Conservation (phyloP, 2,113 vertebrate genomes). For the Grammomys surdaster region DNA sequence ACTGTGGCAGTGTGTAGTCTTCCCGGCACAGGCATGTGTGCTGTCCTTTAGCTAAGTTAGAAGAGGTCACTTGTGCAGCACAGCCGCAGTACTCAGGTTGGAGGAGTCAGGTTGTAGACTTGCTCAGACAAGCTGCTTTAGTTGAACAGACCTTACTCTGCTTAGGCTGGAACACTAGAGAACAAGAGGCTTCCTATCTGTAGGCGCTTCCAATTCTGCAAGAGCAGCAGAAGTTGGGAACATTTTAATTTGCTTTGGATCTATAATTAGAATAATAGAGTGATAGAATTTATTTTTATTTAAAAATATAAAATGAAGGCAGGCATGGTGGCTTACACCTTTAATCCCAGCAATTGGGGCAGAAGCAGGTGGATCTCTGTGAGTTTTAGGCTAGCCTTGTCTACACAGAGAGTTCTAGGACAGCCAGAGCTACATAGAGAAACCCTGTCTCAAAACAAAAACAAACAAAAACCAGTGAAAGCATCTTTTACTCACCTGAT, state of each 20-base stretch:
- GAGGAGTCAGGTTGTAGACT: neutral
- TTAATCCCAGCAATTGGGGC: neutral
- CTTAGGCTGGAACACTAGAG: neutral
- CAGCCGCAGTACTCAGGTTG: neutral
- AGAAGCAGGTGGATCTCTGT: neutral
- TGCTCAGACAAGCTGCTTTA: neutral
- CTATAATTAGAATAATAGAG: slow-evolving; percentile 17
- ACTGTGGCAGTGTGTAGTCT: neutral
- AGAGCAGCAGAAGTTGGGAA: neutral
- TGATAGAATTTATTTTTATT: neutral
- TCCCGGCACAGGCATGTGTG: neutral
- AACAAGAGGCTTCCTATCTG: neutral
- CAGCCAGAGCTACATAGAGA: neutral
- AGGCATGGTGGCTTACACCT: neutral
- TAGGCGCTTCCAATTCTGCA: neutral
- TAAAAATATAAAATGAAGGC: neutral
- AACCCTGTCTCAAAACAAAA: neutral
- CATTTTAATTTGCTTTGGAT: neutral
- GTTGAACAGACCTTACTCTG: neutral
- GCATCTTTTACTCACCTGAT: too few species aligned
- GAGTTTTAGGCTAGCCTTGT: neutral
- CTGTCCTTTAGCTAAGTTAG: neutral
- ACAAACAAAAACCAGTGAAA: neutral
- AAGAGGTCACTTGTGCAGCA: neutral
- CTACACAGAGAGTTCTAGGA: neutral